A percentile compares a stretch with the other conserved stretches of the same genome.
Evolutionary conservation across 2,113 vertebrate genomes (phyloP).

Genomic region (Clarias magur): DNA sequence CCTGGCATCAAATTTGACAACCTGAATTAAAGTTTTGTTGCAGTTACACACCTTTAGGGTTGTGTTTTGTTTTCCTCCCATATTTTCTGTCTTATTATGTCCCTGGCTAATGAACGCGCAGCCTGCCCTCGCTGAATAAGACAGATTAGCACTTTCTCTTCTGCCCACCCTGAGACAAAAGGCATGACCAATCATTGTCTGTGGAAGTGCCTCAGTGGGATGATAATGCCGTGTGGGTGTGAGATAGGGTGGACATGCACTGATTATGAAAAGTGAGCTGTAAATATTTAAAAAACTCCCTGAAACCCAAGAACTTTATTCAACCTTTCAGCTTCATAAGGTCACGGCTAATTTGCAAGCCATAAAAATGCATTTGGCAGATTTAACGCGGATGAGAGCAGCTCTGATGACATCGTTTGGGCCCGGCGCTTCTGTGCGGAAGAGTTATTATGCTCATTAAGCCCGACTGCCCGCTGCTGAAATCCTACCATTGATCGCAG

Average conservation of each 20-base stretch:
- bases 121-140: slow-evolving; percentile 26
- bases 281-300: slow-evolving; percentile 73
- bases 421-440: slow-evolving; percentile 66
- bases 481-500: slow-evolving; percentile 53
- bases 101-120: slow-evolving; percentile 43
- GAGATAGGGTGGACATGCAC: slow-evolving; percentile 55
- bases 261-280: slow-evolving; percentile 71
- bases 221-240: slow-evolving; percentile 57
- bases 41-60: slow-evolving; percentile 31
- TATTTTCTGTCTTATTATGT: slow-evolving; percentile 42
- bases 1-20: slow-evolving; percentile 3
- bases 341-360: slow-evolving; percentile 73
- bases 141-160: slow-evolving; percentile 42
- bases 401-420: slow-evolving; percentile 66
- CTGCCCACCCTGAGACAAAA: slow-evolving; percentile 50
- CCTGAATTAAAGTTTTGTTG: slow-evolving; percentile 30
- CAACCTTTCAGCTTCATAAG: slow-evolving; percentile 71
- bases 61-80: slow-evolving; percentile 37
- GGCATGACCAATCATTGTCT: slow-evolving; percentile 69
- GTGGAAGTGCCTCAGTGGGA: slow-evolving; percentile 59
- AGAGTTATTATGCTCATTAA: slow-evolving; percentile 74
- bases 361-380: slow-evolving; percentile 69
- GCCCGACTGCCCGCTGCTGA: slow-evolving; percentile 47
- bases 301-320: slow-evolving; percentile 63
- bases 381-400: slow-evolving; percentile 54